A percentile compares a stretch with the other conserved stretches of the same genome.
Conservation (phyloP, 2,797 vertebrate genomes). For the Gambusia yucatana region DNA sequence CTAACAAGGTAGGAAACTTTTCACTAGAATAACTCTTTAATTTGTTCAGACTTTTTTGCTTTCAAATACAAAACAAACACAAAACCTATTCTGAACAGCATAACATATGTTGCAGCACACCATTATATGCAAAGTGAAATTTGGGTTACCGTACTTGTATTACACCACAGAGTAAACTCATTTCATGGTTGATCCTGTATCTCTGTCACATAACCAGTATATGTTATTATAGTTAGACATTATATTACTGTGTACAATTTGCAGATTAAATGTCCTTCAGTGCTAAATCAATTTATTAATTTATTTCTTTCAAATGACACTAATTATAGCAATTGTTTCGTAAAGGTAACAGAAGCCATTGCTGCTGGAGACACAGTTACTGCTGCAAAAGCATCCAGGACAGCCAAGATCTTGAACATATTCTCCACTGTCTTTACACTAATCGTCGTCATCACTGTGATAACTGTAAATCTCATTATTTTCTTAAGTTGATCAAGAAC, state of each 20-base stretch:
- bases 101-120: background rate
- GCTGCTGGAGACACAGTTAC: background rate
- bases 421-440: background rate
- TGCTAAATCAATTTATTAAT: background rate
- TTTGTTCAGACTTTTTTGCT: background rate
- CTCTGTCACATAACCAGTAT: background rate
- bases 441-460: accelerated
- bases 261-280: background rate
- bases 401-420: background rate
- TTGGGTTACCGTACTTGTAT: background rate
- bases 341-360: background rate
- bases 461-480: background rate
- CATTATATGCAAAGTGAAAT: background rate
- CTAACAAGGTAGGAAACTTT: constrained; percentile 62
- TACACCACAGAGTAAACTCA: background rate
- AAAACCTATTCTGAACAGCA: background rate
- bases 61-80: background rate
- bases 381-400: background rate
- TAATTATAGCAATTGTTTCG: background rate
- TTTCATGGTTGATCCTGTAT: background rate
- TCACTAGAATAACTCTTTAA: background rate
- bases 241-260: background rate
- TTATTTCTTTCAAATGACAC: background rate
- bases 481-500: background rate
- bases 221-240: background rate